These are phyloP conservation scores for Lamellibrachia satsuma DNA, from an alignment of 2,888 invertebrate species.

Conservation along the genomic window DNA sequence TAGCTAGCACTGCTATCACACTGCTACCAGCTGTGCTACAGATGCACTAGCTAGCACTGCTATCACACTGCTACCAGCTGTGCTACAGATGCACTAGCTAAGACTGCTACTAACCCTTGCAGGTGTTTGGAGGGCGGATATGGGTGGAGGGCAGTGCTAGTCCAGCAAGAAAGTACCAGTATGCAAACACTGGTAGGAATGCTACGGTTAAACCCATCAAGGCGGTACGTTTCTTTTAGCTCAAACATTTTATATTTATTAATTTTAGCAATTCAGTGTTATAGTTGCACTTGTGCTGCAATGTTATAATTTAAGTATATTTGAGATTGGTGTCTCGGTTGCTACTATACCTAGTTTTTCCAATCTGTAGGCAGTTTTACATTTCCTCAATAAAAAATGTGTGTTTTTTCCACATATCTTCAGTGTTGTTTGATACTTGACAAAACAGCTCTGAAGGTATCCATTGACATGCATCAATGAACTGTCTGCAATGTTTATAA, in stretches of 20 bases:
- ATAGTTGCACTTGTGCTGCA: background rate
- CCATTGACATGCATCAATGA: too few relatives aligned
- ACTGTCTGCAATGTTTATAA: too few relatives aligned
- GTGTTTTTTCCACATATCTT: background rate
- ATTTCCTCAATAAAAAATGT: background rate
- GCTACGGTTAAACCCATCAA: background rate
- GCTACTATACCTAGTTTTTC: background rate
- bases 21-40: background rate
- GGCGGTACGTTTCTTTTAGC: background rate
- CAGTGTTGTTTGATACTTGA: background rate
- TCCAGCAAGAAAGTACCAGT: slow-evolving; percentile 14
- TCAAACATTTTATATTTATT: background rate
- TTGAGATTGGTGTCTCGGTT: background rate
- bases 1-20: background rate
- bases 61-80: too few relatives aligned
- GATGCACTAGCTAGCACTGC: too few relatives aligned
- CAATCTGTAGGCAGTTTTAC: background rate
- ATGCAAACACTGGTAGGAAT: background rate
- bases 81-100: background rate
- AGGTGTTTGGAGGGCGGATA: slow-evolving; percentile 83
- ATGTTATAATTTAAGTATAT: background rate
- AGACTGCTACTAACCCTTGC: slow-evolving; percentile 31
- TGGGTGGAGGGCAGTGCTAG: slow-evolving; percentile 50
- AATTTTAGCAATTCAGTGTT: background rate
- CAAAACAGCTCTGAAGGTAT: too few relatives aligned